Evolutionary conservation across 2,797 vertebrate genomes (phyloP).

Genomic region (Parauchenoglanis punctatus): DNA sequence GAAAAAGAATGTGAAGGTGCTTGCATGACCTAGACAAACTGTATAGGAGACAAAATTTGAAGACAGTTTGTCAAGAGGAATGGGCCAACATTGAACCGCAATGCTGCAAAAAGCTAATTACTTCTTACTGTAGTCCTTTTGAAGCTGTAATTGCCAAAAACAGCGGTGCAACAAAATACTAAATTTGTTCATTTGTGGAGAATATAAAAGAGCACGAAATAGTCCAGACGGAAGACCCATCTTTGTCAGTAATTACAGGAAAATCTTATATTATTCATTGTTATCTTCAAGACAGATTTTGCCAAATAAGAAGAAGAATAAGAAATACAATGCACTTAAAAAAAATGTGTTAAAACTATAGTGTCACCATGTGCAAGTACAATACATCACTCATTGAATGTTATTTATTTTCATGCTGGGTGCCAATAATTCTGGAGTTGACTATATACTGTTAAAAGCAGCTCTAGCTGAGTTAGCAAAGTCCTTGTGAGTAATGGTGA

Average conservation of each 20-base stretch:
- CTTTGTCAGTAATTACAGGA: not conserved
- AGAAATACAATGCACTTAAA: not conserved
- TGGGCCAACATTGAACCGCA: not conserved
- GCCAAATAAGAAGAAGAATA: not conserved
- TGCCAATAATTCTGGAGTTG: constrained; percentile 6
- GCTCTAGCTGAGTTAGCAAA: constrained; percentile 16
- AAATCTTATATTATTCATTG: not conserved
- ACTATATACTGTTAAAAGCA: not conserved
- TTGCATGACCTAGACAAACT: too few species aligned
- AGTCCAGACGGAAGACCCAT: not conserved
- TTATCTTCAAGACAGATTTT: not conserved
- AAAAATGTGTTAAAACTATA: not conserved
- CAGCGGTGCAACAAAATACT: too few species aligned
- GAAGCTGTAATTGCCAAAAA: too few species aligned
- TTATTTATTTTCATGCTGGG: not conserved
- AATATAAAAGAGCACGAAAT: not conserved
- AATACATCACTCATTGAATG: not conserved
- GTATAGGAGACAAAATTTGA: too few species aligned
- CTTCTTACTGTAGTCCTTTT: not conserved
- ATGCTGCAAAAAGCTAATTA: not conserved
- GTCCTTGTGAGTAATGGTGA: not conserved
- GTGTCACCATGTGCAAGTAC: not conserved
- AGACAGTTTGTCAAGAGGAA: too few species aligned
- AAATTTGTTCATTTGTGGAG: too few species aligned
- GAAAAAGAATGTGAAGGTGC: not conserved